Conservation (phyloP, 2,888 invertebrate species). For the Stenotaenia linearis region DNA sequence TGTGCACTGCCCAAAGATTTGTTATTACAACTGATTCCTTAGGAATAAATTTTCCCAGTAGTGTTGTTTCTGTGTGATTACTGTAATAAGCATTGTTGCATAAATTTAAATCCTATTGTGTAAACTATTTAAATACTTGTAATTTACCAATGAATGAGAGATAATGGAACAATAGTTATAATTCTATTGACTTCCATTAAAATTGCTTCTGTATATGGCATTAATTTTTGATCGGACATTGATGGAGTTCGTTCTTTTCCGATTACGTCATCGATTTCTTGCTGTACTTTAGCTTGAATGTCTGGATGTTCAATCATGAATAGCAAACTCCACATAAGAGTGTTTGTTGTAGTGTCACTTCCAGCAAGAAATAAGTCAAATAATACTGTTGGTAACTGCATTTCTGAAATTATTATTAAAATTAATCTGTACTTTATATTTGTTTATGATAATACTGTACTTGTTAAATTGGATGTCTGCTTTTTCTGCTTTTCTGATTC, state of each 20-base stretch:
- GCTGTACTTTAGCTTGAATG: background rate
- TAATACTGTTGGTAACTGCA: background rate
- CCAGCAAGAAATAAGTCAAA: background rate
- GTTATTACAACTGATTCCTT: conserved; percentile 6
- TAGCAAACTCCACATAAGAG: background rate
- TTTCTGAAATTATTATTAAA: background rate
- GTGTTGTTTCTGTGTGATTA: background rate
- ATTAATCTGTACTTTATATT: too few relatives aligned
- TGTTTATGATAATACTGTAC: background rate
- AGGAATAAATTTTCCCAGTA: background rate
- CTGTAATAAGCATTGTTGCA: background rate
- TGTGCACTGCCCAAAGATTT: conserved; percentile 2
- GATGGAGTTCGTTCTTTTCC: background rate
- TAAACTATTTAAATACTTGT: background rate
- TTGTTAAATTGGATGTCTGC: background rate
- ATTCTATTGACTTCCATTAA: background rate
- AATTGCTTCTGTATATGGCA: conserved; percentile 13
- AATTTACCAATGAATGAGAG: background rate
- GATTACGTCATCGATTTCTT: background rate
- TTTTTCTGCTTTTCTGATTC: background rate
- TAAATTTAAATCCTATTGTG: too few relatives aligned
- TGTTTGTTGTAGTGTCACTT: background rate
- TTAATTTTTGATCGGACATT: background rate
- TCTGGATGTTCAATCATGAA: background rate
- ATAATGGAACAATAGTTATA: background rate